Percentiles rank a stretch among this genome's conserved stretches.
Evolutionary conservation across 35 echinoderm and acorn worm species (phyloP).

Genomic region (Antedon bifida): DNA sequence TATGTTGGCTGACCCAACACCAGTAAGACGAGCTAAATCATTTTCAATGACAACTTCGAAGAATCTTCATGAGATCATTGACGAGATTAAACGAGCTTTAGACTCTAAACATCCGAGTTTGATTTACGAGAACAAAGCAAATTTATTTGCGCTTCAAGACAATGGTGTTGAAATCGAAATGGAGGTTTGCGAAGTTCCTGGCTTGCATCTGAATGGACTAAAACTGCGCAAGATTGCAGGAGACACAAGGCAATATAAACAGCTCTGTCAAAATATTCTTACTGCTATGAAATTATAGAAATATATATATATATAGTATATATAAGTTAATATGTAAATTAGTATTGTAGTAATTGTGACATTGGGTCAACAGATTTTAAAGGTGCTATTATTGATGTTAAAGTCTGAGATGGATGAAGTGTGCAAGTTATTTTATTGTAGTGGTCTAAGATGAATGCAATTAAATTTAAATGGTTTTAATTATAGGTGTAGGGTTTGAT

Average conservation of each 20-base stretch:
- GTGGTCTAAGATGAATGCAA: too few species aligned
- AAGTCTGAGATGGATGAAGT: neutral
- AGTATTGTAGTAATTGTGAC: neutral
- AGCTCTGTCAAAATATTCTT: constrained; percentile 77
- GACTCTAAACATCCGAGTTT: constrained; percentile 62
- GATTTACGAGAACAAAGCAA: constrained; percentile 70
- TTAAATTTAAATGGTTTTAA: too few species aligned
- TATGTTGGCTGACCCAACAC: constrained; percentile 46
- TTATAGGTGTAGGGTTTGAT: too few species aligned
- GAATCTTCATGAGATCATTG: constrained; percentile 62
- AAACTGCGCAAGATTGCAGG: constrained; percentile 85
- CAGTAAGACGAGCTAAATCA: constrained; percentile 75
- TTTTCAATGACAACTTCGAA: constrained; percentile 90
- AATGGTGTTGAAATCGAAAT: constrained; percentile 78
- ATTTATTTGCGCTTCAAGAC: constrained; percentile 75
- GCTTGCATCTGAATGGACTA: constrained; percentile 70
- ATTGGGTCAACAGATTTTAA: neutral
- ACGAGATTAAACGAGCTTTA: constrained; percentile 73
- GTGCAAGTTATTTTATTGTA: too few species aligned
- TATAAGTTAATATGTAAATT: neutral
- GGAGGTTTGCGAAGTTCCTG: constrained; percentile 87
- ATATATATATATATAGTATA: neutral
- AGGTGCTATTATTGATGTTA: neutral
- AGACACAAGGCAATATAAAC: constrained; percentile 69
- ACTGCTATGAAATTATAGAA: constrained; percentile 80